Evolutionary conservation across 2,888 invertebrate species (phyloP), one percentile per base, ranked within the genome.

Genomic region (Melanostoma scalare): DNA sequence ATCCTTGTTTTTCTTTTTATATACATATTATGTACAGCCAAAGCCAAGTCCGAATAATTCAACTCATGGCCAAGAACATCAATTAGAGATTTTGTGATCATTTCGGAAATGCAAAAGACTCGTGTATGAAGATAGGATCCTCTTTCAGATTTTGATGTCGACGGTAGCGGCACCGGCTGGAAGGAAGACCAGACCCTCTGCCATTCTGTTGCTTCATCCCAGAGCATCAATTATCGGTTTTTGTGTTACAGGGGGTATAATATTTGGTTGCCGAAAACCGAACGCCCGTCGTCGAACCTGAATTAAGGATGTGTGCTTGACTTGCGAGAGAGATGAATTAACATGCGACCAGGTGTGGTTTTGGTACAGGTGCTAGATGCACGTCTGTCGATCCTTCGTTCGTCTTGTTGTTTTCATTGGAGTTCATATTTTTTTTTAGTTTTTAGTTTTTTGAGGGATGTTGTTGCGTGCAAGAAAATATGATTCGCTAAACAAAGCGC

Each of bases 271-370:
- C 82, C 82, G 73, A 84, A 84, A 84, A 78, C 58, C 79, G 84
- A 79, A 65, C 65, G 71, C 46, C 67, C 63, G 69, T 69, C 55
- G 36, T 56, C 84, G 84, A 85, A 85, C 80, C 80, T 72, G 74
- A 80, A 85, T 78, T 85, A 80, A 80, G 85, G 85, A 85, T 85
- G 75, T 85, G 67, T 76, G 85, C 85, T 68, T 85, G 85, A 85
- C 75, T 85, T 85, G 72, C 72, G 68, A 80, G 61, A 67, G 63
- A 85, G 75, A 76, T 76, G 73, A 85, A 80, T 80, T 76, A 85
- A 85, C 85, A 85, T 85, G 85, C 85, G 76, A 85, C 85, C 85
- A 85, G 85, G 85, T 85, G 85, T 85, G 85, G 80, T 80, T 85
- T 85, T 80, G 85, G 80, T 85, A 85, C 85, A 85, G 85, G 85